Base-by-base conservation (phyloP, 2,797 vertebrate species). In the Percopsis omiscomaycus region DNA sequence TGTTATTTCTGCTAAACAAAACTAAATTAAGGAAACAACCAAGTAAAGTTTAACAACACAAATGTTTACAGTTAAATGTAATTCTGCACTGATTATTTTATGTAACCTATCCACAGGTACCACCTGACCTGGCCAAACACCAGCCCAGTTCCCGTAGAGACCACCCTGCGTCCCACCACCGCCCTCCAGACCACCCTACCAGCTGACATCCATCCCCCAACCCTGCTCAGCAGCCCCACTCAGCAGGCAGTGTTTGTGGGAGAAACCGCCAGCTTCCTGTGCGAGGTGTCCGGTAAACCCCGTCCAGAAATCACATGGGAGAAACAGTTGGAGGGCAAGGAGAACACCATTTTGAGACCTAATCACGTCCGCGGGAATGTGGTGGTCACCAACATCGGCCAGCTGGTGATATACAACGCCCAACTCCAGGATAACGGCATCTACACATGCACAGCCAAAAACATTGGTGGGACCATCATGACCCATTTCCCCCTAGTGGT, bases 331-430 rank as follows among this genome's bases (percentile, higher is more conserved):
- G 91, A 95, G 29, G 94, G 94, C 49, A 93, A 94, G 68, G 96
- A 98, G 53, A 98, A 95, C 44, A 87, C 94, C 15, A 59, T 99
- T 45, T 95, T 99, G 96, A 88, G 84, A 70, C 95, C 95, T 3
- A 98, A 99, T 67, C 94, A 98, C 0, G 94, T 99, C 60, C 88
- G 85, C 11, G 97, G 95, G 5, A 98, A 99, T 0, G 91, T 96
- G 0, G 97, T 97, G 50, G 96, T 99, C 81, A 99, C 97, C 61
- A 99, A 99, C 91, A 96, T 98, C 0, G 97, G 94, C 65, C 97
- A 99, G 70, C 89, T 99, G 79, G 96, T 99, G 78, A 98, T 99
- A 69, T 99, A 99, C 80, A 99, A 97, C 0, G 93, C 94, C 0
- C 96, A 98, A 76, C 86, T 92, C 3, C 94, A 95, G 75, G 97